Evolutionary conservation across 1,140 invertebrate species (phyloP).

Genomic region (Heterodera schachtii): DNA sequence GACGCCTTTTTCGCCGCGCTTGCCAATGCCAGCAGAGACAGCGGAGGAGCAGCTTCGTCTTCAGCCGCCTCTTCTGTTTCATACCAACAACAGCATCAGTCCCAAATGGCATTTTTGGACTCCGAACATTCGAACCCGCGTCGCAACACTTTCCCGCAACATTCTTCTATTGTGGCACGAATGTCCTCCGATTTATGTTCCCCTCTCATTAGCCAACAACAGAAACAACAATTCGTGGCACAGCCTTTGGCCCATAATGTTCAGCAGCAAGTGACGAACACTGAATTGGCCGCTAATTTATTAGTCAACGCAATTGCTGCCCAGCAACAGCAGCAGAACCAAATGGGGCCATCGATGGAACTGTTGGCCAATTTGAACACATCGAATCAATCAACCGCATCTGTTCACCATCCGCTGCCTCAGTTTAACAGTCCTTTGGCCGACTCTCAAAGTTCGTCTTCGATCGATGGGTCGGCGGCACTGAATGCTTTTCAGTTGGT

Average conservation of each 20-base stretch:
- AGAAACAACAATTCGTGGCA: background rate
- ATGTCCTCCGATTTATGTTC: background rate
- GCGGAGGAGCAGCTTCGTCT: no score
- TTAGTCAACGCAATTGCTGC: conserved; percentile 7
- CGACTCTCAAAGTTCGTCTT: background rate
- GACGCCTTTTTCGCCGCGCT: conserved; percentile 28
- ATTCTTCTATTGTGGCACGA: background rate
- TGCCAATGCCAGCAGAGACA: conserved; percentile 6
- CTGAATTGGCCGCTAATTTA: background rate
- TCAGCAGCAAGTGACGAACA: background rate
- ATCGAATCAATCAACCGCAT: background rate
- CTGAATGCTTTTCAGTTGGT: conserved; percentile 2
- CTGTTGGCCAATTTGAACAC: background rate
- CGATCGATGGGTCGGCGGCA: background rate
- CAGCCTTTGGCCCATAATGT: background rate
- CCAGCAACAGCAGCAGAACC: background rate
- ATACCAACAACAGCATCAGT: background rate
- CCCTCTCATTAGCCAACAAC: background rate
- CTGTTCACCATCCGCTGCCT: background rate
- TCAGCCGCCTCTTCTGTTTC: background rate
- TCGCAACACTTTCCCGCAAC: background rate
- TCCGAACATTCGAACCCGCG: background rate
- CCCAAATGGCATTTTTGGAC: background rate
- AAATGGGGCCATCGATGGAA: background rate
- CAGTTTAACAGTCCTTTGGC: background rate